A percentile compares a stretch with the other conserved stretches of the same genome.
Conservation (phyloP, 2,888 invertebrate species). For the Onthophagus sagittarius region DNA sequence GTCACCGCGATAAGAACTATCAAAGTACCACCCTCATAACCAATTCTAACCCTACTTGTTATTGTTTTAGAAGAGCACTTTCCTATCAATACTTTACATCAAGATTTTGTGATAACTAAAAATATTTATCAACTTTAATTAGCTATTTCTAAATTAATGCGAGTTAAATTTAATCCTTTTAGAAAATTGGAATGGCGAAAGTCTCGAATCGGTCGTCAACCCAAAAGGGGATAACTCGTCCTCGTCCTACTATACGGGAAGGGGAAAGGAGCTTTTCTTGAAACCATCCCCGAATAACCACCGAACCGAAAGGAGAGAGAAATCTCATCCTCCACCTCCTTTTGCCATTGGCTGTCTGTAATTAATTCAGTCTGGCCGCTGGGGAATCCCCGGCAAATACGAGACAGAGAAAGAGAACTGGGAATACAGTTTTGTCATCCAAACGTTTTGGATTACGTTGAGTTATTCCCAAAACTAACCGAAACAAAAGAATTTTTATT, state of each 20-base stretch:
- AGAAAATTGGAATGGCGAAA: background rate
- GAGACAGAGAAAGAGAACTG: constrained; percentile 10
- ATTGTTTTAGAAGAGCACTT: background rate
- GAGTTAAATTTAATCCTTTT: background rate
- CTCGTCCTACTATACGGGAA: background rate
- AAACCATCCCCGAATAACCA: background rate
- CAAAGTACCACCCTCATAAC: background rate
- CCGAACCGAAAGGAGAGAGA: background rate
- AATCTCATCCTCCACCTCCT: background rate
- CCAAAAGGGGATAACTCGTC: background rate
- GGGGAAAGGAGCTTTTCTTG: background rate
- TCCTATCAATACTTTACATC: background rate
- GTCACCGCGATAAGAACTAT: background rate
- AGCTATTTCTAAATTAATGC: background rate
- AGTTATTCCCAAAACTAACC: background rate
- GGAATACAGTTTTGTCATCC: background rate
- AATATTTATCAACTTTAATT: too few relatives aligned
- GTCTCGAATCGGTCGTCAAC: background rate
- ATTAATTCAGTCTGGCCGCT: constrained; percentile 41
- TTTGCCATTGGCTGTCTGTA: constrained; percentile 36
- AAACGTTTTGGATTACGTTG: background rate
- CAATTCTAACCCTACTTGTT: background rate
- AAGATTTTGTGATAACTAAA: too few relatives aligned
- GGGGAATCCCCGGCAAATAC: constrained; percentile 40
- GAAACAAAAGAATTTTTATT: background rate